Evolutionary conservation across 2,888 invertebrate genomes (phyloP), one percentile per base, ranked within the genome.

Genomic region (Drosophila paramelanica): DNA sequence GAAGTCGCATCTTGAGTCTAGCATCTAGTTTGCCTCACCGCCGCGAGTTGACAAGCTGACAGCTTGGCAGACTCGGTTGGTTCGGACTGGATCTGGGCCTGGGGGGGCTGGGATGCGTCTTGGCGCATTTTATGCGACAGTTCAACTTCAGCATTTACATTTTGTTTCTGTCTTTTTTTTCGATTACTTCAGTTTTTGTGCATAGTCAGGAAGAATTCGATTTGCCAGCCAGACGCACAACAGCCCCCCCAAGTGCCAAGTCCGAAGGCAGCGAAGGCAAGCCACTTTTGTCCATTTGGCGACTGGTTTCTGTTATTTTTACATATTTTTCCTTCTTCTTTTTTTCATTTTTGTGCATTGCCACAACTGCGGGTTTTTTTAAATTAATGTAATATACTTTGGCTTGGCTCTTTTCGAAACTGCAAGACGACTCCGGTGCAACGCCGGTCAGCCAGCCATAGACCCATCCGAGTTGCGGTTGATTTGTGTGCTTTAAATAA

Each of bases 401-500:
- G 57, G 33, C 7, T 64, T 69, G 62, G 59, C 39, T 66, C 17
- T 67, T 62, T 57, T 13, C 33, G 58, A 66, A 80, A 47, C 50
- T 23, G 50, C 67, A 43, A 56, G 60, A 51, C 45, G 67, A 23
- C 39, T 17, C 13, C 5, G 33, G 52, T 27, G 33, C 64, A 20
- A 23, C 51, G 33, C 13, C 42, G 50, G 58, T 42, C 45, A 56
- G 47, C 25, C 68, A 49, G 47, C 25, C 68, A 49, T 38, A 46
- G 66, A 45, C 45, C 45, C 70, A 61, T 50, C 51, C 67, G 56
- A 73, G 75, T 64, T 65, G 61, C 74, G 71, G 83, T 77, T 73
- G 79, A 80, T 83, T 83, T 73, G 71, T 80, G 67, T 69, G 83
- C 83, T 77, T 83, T 71, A 80, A 80, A 73, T 83, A 80, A 80